These are phyloP conservation scores for Minunthozetes semirufus DNA, from an alignment of 2,888 invertebrate genomes.

Conservation along the genomic window DNA sequence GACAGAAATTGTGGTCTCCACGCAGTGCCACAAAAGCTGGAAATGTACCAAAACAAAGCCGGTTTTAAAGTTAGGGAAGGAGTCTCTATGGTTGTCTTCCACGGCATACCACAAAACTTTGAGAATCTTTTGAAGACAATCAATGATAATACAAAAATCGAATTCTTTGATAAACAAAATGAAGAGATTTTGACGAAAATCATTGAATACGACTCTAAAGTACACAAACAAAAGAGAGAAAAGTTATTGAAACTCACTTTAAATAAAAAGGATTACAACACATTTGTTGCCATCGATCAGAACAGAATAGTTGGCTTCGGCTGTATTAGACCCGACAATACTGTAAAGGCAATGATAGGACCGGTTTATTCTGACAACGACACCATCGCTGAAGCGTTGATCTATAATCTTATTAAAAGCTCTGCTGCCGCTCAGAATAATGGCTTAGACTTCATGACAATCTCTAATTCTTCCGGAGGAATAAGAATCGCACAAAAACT, in stretches of 20 bases:
- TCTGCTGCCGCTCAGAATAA: background rate
- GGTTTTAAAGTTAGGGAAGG: conserved; percentile 25
- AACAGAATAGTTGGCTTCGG: conserved; percentile 27
- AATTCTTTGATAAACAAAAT: background rate
- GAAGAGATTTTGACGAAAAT: conserved; percentile 24
- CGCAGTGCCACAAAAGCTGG: conserved; percentile 21
- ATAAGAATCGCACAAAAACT: conserved; percentile 20
- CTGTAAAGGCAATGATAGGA: conserved; percentile 31
- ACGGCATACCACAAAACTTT: background rate
- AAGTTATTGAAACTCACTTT: conserved; percentile 3
- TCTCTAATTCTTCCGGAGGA: background rate
- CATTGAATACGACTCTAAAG: conserved; percentile 28
- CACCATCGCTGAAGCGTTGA: conserved; percentile 17
- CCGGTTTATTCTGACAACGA: conserved; percentile 31
- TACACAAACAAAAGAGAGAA: conserved; percentile 25
- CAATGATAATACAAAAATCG: background rate
- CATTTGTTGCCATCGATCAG: conserved; percentile 21
- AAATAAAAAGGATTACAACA: conserved; percentile 18
- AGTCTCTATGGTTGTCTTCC: conserved; percentile 22
- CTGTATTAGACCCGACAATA: conserved; percentile 20
- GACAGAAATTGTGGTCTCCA: conserved; percentile 32
- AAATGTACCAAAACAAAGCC: conserved; percentile 30
- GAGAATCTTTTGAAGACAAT: conserved; percentile 6
- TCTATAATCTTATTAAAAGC: conserved; percentile 21
- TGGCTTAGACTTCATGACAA: conserved; percentile 12